phyloP scores from a whole-genome alignment of 2,888 invertebrate species.

The Euplexia lucipara region DNA sequence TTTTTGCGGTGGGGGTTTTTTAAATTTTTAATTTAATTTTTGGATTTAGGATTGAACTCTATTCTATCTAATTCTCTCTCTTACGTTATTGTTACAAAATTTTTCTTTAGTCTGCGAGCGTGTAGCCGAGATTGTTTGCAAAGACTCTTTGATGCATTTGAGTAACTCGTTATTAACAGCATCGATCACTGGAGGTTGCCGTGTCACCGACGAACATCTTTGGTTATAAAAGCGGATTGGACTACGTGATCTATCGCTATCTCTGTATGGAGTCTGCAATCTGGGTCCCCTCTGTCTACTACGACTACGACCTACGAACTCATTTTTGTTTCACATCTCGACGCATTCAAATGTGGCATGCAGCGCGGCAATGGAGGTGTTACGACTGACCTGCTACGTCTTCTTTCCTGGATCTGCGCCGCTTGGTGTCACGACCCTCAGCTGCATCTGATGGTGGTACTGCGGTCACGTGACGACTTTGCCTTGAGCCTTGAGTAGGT shows the following conservation, averaged over 20 bases:
- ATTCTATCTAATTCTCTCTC: too few relatives aligned
- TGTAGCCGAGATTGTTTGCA: neutral
- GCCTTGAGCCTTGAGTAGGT: neutral
- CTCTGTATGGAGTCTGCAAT: neutral
- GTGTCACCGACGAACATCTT: neutral
- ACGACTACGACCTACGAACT: too few relatives aligned
- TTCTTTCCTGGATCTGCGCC: constrained; percentile 6
- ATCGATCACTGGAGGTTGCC: neutral
- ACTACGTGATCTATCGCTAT: neutral
- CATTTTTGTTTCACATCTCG: too few relatives aligned
- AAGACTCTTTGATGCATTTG: too few relatives aligned
- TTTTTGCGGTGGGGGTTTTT: too few relatives aligned
- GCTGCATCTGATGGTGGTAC: too few relatives aligned
- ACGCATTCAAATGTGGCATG: neutral
- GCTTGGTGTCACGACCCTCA: too few relatives aligned
- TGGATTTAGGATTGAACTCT: constrained; percentile 27
- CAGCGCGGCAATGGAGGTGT: neutral
- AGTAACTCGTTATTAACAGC: too few relatives aligned
- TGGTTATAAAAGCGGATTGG: neutral
- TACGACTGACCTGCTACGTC: constrained; percentile 1
- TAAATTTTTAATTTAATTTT: too few relatives aligned
- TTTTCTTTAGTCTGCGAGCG: neutral
- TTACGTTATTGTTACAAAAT: neutral
- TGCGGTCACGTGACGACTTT: neutral
- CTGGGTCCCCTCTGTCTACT: neutral